Percentiles rank a stretch among this genome's conserved stretches.
These are phyloP conservation scores for Bombus fervidus DNA, from an alignment of 1,140 invertebrate genomes.

Conservation along the genomic window DNA sequence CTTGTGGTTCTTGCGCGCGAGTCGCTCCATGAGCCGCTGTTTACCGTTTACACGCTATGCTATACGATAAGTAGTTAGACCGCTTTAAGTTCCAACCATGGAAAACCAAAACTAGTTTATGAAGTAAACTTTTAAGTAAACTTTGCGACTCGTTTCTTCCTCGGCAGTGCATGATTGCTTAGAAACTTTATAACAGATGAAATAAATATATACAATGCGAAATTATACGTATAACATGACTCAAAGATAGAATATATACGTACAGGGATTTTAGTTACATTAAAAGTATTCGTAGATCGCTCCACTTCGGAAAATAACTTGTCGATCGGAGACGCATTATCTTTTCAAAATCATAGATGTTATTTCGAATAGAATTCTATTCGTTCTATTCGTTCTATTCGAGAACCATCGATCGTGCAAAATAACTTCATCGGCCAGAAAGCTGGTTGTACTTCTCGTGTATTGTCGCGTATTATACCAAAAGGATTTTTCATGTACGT, in stretches of 20 bases:
- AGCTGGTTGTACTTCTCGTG: neutral
- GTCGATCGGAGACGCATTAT: neutral
- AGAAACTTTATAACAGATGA: neutral
- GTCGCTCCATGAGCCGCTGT: neutral
- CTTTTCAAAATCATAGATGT: neutral
- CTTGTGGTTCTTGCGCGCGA: neutral
- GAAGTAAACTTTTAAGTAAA: slow-evolving; percentile 7
- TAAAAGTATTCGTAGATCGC: neutral
- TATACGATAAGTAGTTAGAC: slow-evolving; percentile 11
- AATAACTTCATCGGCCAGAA: neutral
- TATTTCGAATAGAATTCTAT: neutral
- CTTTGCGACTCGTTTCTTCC: neutral
- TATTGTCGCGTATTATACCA: neutral
- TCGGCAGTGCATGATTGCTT: neutral
- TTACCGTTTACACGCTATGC: slow-evolving; percentile 14
- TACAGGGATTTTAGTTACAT: neutral
- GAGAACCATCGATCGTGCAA: neutral
- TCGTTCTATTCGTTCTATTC: no score
- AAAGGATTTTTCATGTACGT: neutral
- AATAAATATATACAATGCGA: neutral
- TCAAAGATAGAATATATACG: no score
- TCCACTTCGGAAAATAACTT: no score
- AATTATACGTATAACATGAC: no score
- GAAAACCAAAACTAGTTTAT: slow-evolving; percentile 2
- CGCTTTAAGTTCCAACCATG: neutral